Conservation (phyloP, 2,113 vertebrate species). For the Coreoperca whiteheadi region DNA sequence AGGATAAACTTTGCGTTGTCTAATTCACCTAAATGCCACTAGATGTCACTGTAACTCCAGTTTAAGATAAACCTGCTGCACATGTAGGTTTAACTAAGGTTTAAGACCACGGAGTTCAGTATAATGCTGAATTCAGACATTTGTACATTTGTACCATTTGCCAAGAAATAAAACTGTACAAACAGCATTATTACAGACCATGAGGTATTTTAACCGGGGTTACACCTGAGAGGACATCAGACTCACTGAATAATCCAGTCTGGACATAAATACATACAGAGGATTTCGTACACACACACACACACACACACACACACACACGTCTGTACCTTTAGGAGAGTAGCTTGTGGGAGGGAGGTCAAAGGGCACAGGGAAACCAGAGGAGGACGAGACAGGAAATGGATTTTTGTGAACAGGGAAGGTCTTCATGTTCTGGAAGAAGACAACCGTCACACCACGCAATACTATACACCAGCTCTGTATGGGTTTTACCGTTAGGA, state of each 20-base stretch:
- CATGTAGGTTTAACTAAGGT: background rate
- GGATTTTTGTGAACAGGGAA: constrained; percentile 87
- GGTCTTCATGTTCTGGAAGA: constrained; percentile 78
- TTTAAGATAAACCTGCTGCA: background rate
- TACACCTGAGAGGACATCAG: background rate
- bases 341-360: constrained; percentile 93
- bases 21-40: background rate
- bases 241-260: background rate
- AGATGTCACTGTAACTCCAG: background rate
- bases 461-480: background rate
- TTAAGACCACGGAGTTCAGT: background rate
- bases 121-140: background rate
- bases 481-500: too few species aligned
- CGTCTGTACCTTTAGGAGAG: constrained; percentile 86
- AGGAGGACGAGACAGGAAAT: constrained; percentile 74
- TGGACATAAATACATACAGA: background rate
- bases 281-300: background rate
- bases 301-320: background rate
- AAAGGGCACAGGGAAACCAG: constrained; percentile 92
- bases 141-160: background rate
- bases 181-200: background rate
- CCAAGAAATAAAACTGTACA: background rate
- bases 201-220: background rate
- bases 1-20: background rate
- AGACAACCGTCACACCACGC: constrained; percentile 42